Evolutionary conservation across 1,140 invertebrate species (phyloP).

Genomic region (Phthorimaea operculella): DNA sequence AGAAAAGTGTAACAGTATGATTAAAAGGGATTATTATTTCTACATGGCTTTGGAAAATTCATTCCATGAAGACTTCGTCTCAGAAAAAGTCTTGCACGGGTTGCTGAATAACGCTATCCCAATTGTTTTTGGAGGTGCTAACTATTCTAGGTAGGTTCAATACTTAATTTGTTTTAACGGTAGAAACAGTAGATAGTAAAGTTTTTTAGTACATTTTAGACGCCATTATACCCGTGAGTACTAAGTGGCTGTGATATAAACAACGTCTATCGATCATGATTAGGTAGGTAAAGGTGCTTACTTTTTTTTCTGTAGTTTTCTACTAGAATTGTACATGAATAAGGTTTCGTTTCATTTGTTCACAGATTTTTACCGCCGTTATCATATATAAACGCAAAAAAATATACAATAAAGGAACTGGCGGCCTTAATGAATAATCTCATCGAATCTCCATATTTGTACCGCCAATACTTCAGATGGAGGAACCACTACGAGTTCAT

Average conservation of each 20-base stretch:
- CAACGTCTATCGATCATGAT: too few species aligned
- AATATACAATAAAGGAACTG: slow-evolving; percentile 15
- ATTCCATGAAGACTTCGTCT: slow-evolving; percentile 69
- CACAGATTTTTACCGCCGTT: slow-evolving; percentile 36
- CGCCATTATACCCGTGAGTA: too few species aligned
- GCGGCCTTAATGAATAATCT: slow-evolving; percentile 27
- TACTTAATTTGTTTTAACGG: too few species aligned
- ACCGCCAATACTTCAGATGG: slow-evolving; percentile 43
- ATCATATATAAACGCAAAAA: slow-evolving; percentile 32
- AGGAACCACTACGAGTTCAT: slow-evolving; percentile 31
- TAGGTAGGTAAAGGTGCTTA: too few species aligned
- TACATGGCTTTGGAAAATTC: slow-evolving; percentile 78
- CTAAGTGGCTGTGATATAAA: too few species aligned
- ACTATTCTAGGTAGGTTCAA: slow-evolving; percentile 38
- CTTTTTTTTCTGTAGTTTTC: too few species aligned
- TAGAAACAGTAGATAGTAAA: too few species aligned
- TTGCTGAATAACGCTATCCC: slow-evolving; percentile 63
- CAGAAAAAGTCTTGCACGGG: slow-evolving; percentile 69
- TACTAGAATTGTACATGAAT: too few species aligned
- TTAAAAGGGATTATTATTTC: slow-evolving; percentile 71
- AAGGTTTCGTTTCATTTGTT: not conserved
- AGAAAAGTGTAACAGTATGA: slow-evolving; percentile 52
- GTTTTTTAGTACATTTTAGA: too few species aligned
- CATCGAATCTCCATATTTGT: slow-evolving; percentile 26
- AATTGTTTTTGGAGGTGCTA: slow-evolving; percentile 63